These are phyloP conservation scores for Thermophis baileyi DNA, from an alignment of 2,113 vertebrate genomes.

Conservation along the genomic window DNA sequence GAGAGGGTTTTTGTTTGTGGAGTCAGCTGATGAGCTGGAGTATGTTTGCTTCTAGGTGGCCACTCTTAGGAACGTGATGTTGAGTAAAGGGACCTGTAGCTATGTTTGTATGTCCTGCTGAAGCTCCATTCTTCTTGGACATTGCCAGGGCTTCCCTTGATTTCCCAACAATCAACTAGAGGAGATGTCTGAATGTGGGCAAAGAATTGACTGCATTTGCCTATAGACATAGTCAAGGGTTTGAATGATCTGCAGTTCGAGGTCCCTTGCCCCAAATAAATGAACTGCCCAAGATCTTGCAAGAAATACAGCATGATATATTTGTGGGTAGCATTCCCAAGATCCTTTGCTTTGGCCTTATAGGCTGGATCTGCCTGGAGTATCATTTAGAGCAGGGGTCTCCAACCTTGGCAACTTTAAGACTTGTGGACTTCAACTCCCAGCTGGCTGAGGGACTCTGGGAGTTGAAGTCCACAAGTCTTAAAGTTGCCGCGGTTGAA, in stretches of 20 bases:
- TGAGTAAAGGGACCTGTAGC: neutral
- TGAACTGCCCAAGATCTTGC: neutral
- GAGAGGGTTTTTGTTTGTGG: neutral
- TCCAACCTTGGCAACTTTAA: too few relatives aligned
- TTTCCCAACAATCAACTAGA: neutral
- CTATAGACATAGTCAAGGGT: neutral
- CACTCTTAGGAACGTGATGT: neutral
- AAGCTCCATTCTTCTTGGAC: neutral
- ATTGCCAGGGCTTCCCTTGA: neutral
- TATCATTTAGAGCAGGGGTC: neutral
- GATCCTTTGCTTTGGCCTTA: neutral
- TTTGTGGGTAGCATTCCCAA: neutral
- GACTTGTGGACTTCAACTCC: too few relatives aligned
- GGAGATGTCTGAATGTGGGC: neutral
- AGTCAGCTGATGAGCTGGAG: neutral
- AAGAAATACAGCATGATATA: neutral
- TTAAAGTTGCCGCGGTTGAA: too few relatives aligned
- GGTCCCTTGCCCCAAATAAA: neutral
- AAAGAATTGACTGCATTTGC: neutral
- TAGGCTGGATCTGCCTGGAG: neutral
- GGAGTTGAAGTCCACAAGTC: too few relatives aligned
- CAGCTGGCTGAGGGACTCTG: too few relatives aligned
- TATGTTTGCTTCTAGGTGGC: neutral
- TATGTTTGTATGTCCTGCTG: neutral
- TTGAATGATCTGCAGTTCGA: neutral